Percentiles rank a stretch among this genome's conserved stretches.
Conservation (phyloP, 2,113 vertebrate species). For the Girardinichthys multiradiatus region DNA sequence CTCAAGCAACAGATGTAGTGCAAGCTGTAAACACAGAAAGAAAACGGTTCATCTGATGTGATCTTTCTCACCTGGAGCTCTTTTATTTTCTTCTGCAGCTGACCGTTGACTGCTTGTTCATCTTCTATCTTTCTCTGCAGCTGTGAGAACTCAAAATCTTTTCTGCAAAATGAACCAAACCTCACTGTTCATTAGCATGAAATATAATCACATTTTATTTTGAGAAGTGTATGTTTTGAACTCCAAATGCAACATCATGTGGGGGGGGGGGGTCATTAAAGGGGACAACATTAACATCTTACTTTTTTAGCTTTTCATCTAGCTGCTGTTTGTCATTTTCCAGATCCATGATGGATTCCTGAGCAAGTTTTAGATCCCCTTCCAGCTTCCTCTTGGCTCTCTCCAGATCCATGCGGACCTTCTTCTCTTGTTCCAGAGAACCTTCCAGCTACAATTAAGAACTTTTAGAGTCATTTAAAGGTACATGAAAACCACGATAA, state of each 20-base stretch:
- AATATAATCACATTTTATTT: no score
- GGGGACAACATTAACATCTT: not conserved
- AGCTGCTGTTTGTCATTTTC: conserved; percentile 80
- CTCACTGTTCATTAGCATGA: no score
- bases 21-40: no score
- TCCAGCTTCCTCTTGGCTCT: conserved; percentile 57
- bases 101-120: conserved; percentile 53
- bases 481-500: no score
- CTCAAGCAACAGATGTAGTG: no score
- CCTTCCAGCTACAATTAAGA: conserved; percentile 47
- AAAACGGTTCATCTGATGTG: no score
- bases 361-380: conserved; percentile 56
- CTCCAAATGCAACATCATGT: not conserved
- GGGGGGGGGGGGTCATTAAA: no score
- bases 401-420: conserved; percentile 79
- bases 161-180: conserved; percentile 45
- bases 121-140: conserved; percentile 68
- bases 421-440: conserved; percentile 88
- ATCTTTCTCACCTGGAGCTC: conserved; percentile 42
- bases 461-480: not conserved
- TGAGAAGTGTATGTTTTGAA: no score
- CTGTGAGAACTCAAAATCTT: conserved; percentile 70
- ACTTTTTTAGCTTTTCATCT: conserved; percentile 76
- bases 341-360: conserved; percentile 54
- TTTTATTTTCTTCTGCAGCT: conserved; percentile 73